phyloP scores from a whole-genome alignment of 2,113 vertebrate genomes.

The Peromyscus polionotus region DNA sequence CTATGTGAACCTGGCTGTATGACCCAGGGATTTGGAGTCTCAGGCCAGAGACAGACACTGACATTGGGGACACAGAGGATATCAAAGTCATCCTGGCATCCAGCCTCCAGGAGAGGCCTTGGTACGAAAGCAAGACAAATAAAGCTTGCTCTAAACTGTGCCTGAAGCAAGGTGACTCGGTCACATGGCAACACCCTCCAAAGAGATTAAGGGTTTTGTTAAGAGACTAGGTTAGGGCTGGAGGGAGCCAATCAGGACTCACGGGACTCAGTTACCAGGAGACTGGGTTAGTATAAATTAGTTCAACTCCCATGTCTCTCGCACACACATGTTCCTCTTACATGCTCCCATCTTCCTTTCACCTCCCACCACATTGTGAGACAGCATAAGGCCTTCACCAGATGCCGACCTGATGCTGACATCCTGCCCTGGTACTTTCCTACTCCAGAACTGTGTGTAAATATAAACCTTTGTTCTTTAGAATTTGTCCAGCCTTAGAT shows the following conservation, averaged over 20 bases:
- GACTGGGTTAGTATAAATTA: too few relatives aligned
- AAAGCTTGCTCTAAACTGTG: neutral
- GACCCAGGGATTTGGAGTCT: neutral
- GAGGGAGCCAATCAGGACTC: neutral
- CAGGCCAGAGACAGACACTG: neutral
- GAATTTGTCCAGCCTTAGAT: neutral
- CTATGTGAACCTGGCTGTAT: neutral
- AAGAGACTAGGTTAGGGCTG: neutral
- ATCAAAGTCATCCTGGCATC: neutral
- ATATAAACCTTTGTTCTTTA: neutral
- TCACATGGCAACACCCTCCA: neutral
- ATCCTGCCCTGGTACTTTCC: neutral
- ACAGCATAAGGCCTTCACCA: neutral
- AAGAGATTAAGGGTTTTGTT: neutral
- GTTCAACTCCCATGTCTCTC: neutral
- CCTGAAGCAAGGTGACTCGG: neutral
- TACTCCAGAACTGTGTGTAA: neutral
- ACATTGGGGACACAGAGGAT: neutral
- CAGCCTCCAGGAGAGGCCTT: neutral
- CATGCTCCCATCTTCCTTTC: neutral
- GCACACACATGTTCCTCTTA: neutral
- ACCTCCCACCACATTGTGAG: neutral
- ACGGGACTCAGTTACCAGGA: too few relatives aligned
- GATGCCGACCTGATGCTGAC: neutral
- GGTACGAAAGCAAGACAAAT: neutral